These are phyloP conservation scores for Yasuhikotakia modesta DNA, from an alignment of 2,797 vertebrate genomes.

Conservation along the genomic window DNA sequence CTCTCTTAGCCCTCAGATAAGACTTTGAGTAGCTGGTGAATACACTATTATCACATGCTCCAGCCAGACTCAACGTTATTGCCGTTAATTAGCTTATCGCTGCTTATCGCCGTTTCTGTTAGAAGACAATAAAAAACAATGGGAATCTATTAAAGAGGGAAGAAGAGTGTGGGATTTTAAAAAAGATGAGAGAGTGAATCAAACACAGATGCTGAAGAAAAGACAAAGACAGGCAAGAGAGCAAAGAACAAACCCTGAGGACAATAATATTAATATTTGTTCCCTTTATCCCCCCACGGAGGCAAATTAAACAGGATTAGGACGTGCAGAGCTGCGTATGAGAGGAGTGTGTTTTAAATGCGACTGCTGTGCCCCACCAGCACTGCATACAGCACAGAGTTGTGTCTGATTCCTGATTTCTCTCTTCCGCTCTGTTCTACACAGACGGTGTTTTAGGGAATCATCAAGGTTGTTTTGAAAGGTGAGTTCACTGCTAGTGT, in stretches of 20 bases:
- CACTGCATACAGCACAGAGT: constrained; percentile 46
- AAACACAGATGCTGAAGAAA: constrained; percentile 2
- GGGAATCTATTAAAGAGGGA: neutral
- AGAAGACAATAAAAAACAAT: constrained; percentile 15
- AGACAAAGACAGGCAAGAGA: constrained; percentile 5
- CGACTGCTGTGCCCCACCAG: constrained; percentile 69
- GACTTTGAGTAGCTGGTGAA: constrained; percentile 15
- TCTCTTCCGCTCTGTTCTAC: constrained; percentile 7
- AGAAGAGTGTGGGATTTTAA: neutral
- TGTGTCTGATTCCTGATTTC: constrained; percentile 30
- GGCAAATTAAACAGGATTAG: constrained; percentile 76
- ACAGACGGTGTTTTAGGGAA: neutral
- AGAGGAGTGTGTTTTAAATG: constrained; percentile 68
- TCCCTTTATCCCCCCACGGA: constrained; percentile 52
- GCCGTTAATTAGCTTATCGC: constrained; percentile 15
- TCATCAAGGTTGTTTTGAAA: neutral
- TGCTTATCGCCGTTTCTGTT: neutral
- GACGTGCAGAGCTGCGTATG: constrained; percentile 67
- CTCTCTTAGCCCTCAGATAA: constrained; percentile 19
- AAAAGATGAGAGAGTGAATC: constrained; percentile 11
- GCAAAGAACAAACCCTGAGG: constrained; percentile 24
- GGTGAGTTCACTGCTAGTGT: neutral
- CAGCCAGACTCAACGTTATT: constrained; percentile 15
- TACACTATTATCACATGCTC: constrained; percentile 8
- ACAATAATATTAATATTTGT: constrained; percentile 67